These are phyloP conservation scores for Tautogolabrus adspersus DNA, from an alignment of 2,113 vertebrate species.

Conservation along the genomic window DNA sequence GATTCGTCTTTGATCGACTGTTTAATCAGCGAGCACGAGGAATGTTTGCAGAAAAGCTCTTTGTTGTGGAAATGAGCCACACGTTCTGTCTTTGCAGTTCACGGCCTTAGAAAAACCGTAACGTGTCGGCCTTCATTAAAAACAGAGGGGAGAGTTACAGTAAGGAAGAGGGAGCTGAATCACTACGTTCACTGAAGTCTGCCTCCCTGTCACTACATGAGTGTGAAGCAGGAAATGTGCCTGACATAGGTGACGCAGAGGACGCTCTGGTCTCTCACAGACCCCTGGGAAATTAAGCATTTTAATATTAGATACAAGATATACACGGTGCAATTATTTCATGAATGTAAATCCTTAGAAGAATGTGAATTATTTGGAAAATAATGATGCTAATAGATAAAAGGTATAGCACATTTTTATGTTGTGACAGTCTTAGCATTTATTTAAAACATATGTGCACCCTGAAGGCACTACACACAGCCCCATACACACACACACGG, in stretches of 20 bases:
- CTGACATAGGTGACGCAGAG: background rate
- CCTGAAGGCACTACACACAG: constrained; percentile 9
- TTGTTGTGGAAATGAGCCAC: constrained; percentile 1
- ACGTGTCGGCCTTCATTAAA: background rate
- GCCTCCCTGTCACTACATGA: background rate
- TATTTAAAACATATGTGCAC: constrained; percentile 25
- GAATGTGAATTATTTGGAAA: no score
- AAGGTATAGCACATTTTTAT: no score
- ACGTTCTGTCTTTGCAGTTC: background rate
- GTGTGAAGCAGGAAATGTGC: background rate
- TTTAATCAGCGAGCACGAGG: constrained; percentile 6
- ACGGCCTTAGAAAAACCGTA: background rate
- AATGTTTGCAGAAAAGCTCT: constrained; percentile 1
- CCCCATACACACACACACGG: background rate
- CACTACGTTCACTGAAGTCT: background rate
- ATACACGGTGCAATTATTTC: background rate
- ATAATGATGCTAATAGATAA: no score
- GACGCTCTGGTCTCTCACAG: background rate
- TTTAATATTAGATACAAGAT: no score
- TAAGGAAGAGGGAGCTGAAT: constrained; percentile 3
- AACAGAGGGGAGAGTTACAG: background rate
- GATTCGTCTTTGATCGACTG: constrained; percentile 15
- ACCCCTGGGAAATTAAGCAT: no score
- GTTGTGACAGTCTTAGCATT: no score
- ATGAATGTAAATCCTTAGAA: background rate